Percentiles rank a stretch among this genome's conserved stretches.
phyloP scores from a whole-genome alignment of 2,797 vertebrate genomes.

The Microchirus variegatus region DNA sequence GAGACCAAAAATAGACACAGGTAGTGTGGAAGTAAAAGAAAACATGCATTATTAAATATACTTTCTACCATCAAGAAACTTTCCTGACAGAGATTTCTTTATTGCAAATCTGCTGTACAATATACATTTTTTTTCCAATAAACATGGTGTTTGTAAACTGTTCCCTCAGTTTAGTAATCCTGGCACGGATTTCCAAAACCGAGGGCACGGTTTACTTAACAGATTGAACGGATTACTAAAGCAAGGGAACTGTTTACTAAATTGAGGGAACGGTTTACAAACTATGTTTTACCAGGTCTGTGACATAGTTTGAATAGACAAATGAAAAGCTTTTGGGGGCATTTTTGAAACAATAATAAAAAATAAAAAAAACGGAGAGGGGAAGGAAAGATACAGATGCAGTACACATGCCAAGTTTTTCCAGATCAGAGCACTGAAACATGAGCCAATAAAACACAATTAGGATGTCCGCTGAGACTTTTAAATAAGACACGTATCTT shows the following conservation, averaged over 20 bases:
- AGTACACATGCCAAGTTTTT: slow-evolving; percentile 62
- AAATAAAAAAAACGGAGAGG: background rate
- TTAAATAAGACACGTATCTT: slow-evolving; percentile 67
- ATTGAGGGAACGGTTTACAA: too few relatives aligned
- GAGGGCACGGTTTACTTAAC: too few relatives aligned
- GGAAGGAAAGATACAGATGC: slow-evolving; percentile 28
- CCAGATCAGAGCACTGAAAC: slow-evolving; percentile 64
- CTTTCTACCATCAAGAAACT: background rate
- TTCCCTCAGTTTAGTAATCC: too few relatives aligned
- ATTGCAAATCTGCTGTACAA: too few relatives aligned
- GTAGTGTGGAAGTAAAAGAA: background rate
- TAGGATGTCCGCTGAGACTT: slow-evolving; percentile 57
- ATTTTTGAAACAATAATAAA: slow-evolving; percentile 18
- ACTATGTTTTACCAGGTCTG: slow-evolving; percentile 4
- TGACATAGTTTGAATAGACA: slow-evolving; percentile 14
- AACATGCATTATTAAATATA: background rate
- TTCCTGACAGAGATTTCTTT: too few relatives aligned
- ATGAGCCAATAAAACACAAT: slow-evolving; percentile 64
- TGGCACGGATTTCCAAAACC: too few relatives aligned
- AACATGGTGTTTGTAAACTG: too few relatives aligned
- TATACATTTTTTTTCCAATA: too few relatives aligned
- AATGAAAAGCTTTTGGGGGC: background rate
- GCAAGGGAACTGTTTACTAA: too few relatives aligned
- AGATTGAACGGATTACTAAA: too few relatives aligned
- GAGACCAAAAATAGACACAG: slow-evolving; percentile 12